Conservation (phyloP, 2,888 invertebrate genomes). For the Leucoptera coffeella region DNA sequence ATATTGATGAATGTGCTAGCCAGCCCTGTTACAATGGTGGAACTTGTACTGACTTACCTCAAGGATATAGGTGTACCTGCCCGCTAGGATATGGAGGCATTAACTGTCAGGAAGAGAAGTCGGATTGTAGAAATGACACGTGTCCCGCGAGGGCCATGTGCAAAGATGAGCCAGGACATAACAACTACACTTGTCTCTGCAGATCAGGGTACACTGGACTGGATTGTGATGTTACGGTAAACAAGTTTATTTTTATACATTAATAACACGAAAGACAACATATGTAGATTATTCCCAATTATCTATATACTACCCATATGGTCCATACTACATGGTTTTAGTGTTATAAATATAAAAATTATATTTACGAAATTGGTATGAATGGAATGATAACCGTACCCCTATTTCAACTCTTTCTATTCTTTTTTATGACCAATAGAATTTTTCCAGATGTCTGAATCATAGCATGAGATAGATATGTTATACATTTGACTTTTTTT, state of each 20-base stretch:
- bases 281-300: background rate
- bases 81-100: constrained; percentile 83
- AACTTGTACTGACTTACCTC: constrained; percentile 85
- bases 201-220: constrained; percentile 90
- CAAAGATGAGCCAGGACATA: constrained; percentile 86
- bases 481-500: constrained; percentile 8
- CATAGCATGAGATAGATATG: too few species aligned
- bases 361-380: too few species aligned
- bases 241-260: constrained; percentile 2
- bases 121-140: constrained; percentile 82
- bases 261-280: constrained; percentile 1
- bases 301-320: too few species aligned
- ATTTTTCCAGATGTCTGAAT: too few species aligned
- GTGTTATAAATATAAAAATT: too few species aligned
- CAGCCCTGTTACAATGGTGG: constrained; percentile 92
- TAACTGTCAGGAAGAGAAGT: constrained; percentile 90
- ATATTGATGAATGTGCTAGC: constrained; percentile 91
- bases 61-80: constrained; percentile 88
- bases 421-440: too few species aligned
- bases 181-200: constrained; percentile 89
- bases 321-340: too few species aligned
- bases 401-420: too few species aligned
- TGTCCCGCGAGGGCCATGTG: constrained; percentile 97
- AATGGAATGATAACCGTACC: too few species aligned
- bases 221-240: constrained; percentile 82